Percentiles rank a stretch among this genome's conserved stretches.
These are phyloP conservation scores for Gari tellinella DNA, from an alignment of 2,888 invertebrate species.

Conservation along the genomic window DNA sequence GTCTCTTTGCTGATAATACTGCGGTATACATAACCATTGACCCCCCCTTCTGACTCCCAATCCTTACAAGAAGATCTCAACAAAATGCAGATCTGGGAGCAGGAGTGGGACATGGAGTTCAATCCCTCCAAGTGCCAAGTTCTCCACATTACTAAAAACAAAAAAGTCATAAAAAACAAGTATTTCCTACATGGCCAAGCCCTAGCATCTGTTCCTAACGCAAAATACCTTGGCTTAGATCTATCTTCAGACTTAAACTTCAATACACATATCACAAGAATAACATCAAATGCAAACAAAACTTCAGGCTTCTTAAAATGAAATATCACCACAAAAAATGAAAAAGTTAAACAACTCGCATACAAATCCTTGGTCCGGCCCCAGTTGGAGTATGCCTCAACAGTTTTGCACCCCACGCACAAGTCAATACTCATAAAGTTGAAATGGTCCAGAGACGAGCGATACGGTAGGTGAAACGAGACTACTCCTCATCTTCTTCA, in stretches of 20 bases:
- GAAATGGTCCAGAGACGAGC: slow-evolving; percentile 16
- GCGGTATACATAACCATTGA: slow-evolving; percentile 6
- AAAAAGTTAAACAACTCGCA: slow-evolving; percentile 12
- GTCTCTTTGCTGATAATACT: too few species aligned
- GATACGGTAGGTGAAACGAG: slow-evolving; percentile 4
- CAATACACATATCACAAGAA: slow-evolving; percentile 13
- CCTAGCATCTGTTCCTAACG: slow-evolving; percentile 6
- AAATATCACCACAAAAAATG: slow-evolving; percentile 11
- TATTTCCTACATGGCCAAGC: slow-evolving; percentile 19
- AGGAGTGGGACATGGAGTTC: slow-evolving; percentile 22
- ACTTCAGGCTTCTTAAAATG: slow-evolving; percentile 21
- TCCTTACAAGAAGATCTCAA: slow-evolving; percentile 7
- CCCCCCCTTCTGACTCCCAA: slow-evolving; percentile 5
- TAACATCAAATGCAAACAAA: slow-evolving; percentile 23
- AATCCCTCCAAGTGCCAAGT: slow-evolving; percentile 25
- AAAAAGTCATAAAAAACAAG: background rate
- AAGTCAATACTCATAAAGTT: slow-evolving; percentile 6
- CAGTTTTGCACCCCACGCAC: slow-evolving; percentile 12
- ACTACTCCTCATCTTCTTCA: slow-evolving; percentile 9
- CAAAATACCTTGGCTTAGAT: slow-evolving; percentile 13
- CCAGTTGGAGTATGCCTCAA: slow-evolving; percentile 18
- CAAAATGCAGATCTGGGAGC: slow-evolving; percentile 6
- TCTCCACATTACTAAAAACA: slow-evolving; percentile 14
- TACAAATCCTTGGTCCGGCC: slow-evolving; percentile 18
- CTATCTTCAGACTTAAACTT: slow-evolving; percentile 20